Conservation (phyloP, 2,797 vertebrate species). For the Pipistrellus kuhlii region DNA sequence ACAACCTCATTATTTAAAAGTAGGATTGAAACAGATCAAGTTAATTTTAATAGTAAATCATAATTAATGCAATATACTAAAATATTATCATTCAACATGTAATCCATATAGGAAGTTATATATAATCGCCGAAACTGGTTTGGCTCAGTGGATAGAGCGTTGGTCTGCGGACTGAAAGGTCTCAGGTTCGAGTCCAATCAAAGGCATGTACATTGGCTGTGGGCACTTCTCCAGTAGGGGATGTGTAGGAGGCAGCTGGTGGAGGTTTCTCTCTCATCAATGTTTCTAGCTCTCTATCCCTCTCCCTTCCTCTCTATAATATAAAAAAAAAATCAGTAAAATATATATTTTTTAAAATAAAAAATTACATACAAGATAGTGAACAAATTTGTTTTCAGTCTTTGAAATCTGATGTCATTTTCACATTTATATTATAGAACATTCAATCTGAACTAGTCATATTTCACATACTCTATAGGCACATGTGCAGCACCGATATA, state of each 20-base stretch:
- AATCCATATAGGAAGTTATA: neutral
- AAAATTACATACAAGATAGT: neutral
- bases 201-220: too few species aligned
- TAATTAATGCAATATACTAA: neutral
- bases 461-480: neutral
- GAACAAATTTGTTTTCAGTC: neutral
- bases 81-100: neutral
- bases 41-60: slow-evolving; percentile 7
- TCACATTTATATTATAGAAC: neutral
- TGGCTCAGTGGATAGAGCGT: too few species aligned
- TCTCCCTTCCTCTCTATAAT: too few species aligned
- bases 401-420: neutral
- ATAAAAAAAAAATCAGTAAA: too few species aligned
- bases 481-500: neutral
- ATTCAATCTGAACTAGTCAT: neutral
- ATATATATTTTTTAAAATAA: neutral
- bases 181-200: too few species aligned
- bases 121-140: too few species aligned
- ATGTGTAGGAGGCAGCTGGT: too few species aligned
- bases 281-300: too few species aligned
- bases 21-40: neutral
- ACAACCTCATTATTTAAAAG: neutral
- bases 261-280: too few species aligned
- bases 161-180: too few species aligned
- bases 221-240: too few species aligned